These are phyloP conservation scores for Neodontobutis hainanensis DNA, from an alignment of 2,113 vertebrate species.

Conservation along the genomic window DNA sequence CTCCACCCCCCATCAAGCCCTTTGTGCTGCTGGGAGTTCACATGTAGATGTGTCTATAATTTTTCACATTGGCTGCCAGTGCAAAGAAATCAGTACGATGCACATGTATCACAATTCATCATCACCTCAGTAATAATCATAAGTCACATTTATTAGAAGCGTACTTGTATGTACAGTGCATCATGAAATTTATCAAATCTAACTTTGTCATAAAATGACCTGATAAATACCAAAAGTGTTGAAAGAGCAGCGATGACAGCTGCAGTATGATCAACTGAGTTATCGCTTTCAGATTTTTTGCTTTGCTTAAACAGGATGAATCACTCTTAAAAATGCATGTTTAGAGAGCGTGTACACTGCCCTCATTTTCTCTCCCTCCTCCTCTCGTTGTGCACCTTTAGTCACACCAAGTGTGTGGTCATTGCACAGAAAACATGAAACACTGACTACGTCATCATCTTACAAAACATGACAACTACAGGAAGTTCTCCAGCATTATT, in stretches of 20 bases:
- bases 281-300: constrained; percentile 75
- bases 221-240: constrained; percentile 88
- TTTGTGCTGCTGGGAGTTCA: constrained; percentile 91
- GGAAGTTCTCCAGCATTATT: constrained; percentile 84
- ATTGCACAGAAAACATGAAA: constrained; percentile 87
- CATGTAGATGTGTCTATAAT: constrained; percentile 46
- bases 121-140: constrained; percentile 41
- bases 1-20: constrained; percentile 82
- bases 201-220: constrained; percentile 91
- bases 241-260: constrained; percentile 85
- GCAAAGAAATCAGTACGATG: constrained; percentile 83
- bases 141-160: constrained; percentile 56
- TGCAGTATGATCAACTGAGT: constrained; percentile 73
- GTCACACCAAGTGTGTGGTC: constrained; percentile 81
- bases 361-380: constrained; percentile 46
- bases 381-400: constrained; percentile 62
- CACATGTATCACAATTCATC: constrained; percentile 62
- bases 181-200: constrained; percentile 84
- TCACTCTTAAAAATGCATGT: constrained; percentile 35
- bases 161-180: constrained; percentile 91
- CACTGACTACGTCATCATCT: constrained; percentile 82
- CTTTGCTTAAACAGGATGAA: constrained; percentile 69
- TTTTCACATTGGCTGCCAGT: constrained; percentile 91
- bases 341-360: constrained; percentile 72
- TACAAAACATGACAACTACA: constrained; percentile 82